Evolutionary conservation across 2,113 vertebrate genomes (phyloP), one percentile per base, ranked within the genome.

Genomic region (Dascyllus trimaculatus): DNA sequence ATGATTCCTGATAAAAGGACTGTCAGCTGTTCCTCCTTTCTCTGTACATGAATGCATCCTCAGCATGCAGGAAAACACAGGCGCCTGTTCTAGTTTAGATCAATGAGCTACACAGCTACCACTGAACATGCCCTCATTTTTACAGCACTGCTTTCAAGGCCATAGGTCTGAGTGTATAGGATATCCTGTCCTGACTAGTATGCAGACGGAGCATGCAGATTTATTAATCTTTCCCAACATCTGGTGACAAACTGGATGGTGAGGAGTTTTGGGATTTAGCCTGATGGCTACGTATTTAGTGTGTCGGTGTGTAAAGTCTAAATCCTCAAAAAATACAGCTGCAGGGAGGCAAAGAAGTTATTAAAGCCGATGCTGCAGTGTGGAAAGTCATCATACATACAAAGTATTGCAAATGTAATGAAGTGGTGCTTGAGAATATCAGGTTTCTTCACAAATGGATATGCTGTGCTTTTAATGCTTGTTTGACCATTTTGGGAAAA

Each of bases 171-270:
- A 65, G n/a, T 49, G 59, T 79, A 49, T 68, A 65, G 81, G 83
- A 87, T 85, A 87, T 89, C 85, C 88, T 88, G 80, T 57, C 71
- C 53, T 38, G 70, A 71, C 68, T 72, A 51, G 78, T 54, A 71
- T 46, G 22, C 59, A 86, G 69, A 71, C 32, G 0, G 29, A 26
- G 11, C 48, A 56, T 43, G 43, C 58, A 78, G 74, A 73, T 82
- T 73, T 63, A 67, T 68, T 62, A 24, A 80, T 80, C 64, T 65
- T 81, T 87, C 84, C 86, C 79, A 72, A 48, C 71, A 71, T 90
- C 81, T 71, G 66, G 60, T 59, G 35, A 61, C 61, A 78, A 53
- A 70, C 45, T 74, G 62, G 71, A 69, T 56, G 56, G 13, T 65
- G 57, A 75, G 32, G 65, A 73, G 58, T 35, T 21, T 17, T 77